Base-by-base conservation (phyloP, 2,888 invertebrate genomes). In the Ophion costatus region DNA sequence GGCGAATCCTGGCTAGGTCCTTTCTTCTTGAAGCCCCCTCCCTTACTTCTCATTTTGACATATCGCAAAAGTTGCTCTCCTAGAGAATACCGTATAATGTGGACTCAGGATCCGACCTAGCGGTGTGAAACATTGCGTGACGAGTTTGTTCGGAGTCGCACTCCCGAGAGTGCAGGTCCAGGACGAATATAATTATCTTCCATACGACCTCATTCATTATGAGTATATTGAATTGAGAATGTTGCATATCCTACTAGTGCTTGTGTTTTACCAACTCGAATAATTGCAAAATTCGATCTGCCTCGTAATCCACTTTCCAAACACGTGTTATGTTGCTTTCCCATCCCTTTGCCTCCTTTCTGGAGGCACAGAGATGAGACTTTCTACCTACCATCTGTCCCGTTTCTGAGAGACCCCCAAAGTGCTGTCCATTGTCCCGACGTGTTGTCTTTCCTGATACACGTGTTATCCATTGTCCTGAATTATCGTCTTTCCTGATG, bases 61-160 rank as follows among this genome's bases (percentile, higher is more conserved):
- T 76, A 86, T 86, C 77, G 83, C 66, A 10, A 83, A 82, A 87
- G 85, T 85, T 85, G 38, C 29, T 59, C 80, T 29, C 56, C 14
- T 38, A n/a, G 75, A 76, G 61, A 51, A 17, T 10, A 24, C 66
- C 14, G 29, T 51, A 71, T 71, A 61, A 57, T 71, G 20, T 56
- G 38, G 33, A 45, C 22, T 71, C 69, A 64, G 77, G 61, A 51
- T 76, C 56, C 73, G 20, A 79, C 67, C 80, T 38, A 45, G 17
- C 51, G 67, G 80, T 61, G 20, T 29, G 29, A 64, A 64, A 82
- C 67, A 67, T 56, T 56, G 51, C 77, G 63, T 38, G 56, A 79
- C 38, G 51, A 56, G 71, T 75, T 59, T 22, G 29, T 75, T 51
- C 33, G 51, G 63, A 73, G 42, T 84, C 78, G 51, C 51, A 51